These are phyloP conservation scores for Crypturellus tataupa DNA, from an alignment of 2,797 vertebrate genomes.

Conservation along the genomic window DNA sequence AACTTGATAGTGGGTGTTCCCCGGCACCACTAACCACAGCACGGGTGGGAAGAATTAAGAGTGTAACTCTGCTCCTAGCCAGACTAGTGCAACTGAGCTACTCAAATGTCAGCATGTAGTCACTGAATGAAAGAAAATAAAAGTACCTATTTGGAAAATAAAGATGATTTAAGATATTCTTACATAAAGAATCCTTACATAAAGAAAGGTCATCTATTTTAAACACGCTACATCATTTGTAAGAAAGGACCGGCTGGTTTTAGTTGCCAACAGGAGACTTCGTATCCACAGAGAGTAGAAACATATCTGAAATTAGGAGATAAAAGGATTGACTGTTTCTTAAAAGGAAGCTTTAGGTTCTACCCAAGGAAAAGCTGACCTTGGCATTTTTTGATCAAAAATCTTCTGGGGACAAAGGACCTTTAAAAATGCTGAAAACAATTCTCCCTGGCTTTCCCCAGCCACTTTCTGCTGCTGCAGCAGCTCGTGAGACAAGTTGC, in stretches of 20 bases:
- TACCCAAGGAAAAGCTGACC: conserved; percentile 78
- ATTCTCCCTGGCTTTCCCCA: neutral
- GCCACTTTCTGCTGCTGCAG: neutral
- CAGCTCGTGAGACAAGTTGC: neutral
- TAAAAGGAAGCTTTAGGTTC: conserved; percentile 72
- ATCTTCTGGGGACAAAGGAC: conserved; percentile 67
- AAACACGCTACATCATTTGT: conserved; percentile 69
- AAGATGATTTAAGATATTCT: conserved; percentile 32
- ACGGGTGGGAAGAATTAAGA: conserved; percentile 60
- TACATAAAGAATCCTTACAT: neutral
- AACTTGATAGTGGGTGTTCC: neutral
- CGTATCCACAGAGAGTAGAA: conserved; percentile 69
- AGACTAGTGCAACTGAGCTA: conserved; percentile 69
- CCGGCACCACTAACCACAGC: neutral
- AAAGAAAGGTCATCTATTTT: conserved; percentile 80
- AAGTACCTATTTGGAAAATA: conserved; percentile 58
- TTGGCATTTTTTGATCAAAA: conserved; percentile 84
- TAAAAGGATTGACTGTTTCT: conserved; percentile 83
- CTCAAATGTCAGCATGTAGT: conserved; percentile 77
- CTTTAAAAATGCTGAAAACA: conserved; percentile 65
- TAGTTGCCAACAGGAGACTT: conserved; percentile 73
- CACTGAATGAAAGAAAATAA: conserved; percentile 70
- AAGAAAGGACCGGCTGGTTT: conserved; percentile 75
- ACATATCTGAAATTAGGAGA: conserved; percentile 76
- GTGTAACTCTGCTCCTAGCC: conserved; percentile 27